These are phyloP conservation scores for Parazoanthus atlanticus DNA, from an alignment of 92 coral and sea anemone species.

Conservation along the genomic window DNA sequence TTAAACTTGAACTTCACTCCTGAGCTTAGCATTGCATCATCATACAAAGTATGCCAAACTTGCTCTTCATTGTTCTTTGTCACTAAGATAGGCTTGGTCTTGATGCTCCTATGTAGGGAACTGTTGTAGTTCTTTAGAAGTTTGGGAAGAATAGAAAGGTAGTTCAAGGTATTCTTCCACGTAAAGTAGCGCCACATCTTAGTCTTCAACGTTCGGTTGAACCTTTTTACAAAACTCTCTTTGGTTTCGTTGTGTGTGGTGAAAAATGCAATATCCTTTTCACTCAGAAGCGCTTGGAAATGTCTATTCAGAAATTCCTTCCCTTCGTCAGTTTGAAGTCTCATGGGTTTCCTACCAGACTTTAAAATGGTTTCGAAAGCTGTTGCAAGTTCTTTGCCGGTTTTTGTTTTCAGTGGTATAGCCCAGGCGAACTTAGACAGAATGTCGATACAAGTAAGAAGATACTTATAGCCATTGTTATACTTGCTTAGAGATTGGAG, in stretches of 20 bases:
- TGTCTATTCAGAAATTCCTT: not conserved
- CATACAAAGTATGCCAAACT: conserved; percentile 50
- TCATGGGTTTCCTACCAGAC: not conserved
- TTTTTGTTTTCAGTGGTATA: not conserved
- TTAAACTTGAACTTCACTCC: conserved; percentile 29
- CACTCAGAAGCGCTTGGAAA: not conserved
- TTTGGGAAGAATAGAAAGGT: not conserved
- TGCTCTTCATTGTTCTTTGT: conserved; percentile 24
- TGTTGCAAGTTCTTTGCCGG: not conserved
- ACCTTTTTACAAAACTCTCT: not conserved
- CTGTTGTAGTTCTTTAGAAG: not conserved
- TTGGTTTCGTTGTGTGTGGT: not conserved
- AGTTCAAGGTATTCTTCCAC: not conserved
- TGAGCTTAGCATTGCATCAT: conserved; percentile 4
- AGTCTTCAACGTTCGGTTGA: not conserved
- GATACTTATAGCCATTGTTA: conserved; percentile 45
- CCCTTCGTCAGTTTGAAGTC: not conserved
- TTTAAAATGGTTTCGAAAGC: not conserved
- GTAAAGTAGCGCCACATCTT: no score
- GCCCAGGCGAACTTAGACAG: not conserved
- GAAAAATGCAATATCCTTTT: not conserved
- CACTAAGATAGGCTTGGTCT: conserved; percentile 26
- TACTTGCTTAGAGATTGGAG: conserved; percentile 37
- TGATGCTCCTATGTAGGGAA: no score
- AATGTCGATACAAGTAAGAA: conserved; percentile 24